A percentile compares a stretch with the other conserved stretches of the same genome.
These are phyloP conservation scores for Bos javanicus DNA, from an alignment of 2,113 vertebrate species.

Conservation along the genomic window DNA sequence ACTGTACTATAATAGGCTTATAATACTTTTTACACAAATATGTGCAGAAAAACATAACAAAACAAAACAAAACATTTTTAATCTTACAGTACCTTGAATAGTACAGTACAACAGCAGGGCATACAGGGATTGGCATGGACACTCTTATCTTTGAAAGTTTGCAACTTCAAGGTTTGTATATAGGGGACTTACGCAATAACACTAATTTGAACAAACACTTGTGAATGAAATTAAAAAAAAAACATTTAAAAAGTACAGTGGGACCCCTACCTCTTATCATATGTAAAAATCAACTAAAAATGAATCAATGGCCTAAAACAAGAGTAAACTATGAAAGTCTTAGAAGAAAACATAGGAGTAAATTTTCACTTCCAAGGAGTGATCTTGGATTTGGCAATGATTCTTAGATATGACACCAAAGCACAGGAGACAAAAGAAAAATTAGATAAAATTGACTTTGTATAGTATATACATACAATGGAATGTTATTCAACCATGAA, in stretches of 20 bases:
- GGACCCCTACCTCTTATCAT: not conserved
- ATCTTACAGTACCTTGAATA: not conserved
- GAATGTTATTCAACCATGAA: not conserved
- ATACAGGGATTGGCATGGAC: not conserved
- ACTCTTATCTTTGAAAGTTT: not conserved
- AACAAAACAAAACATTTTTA: not conserved
- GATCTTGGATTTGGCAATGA: not conserved
- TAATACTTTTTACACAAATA: not conserved
- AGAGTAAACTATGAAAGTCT: slow-evolving; percentile 15
- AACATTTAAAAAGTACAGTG: slow-evolving; percentile 13
- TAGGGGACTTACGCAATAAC: not conserved
- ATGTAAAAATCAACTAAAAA: slow-evolving; percentile 38
- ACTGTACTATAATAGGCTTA: not conserved
- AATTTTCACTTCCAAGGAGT: not conserved
- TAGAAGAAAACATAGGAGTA: not conserved
- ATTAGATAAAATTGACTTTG: not conserved
- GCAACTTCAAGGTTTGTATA: not conserved
- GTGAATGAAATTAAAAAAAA: not conserved
- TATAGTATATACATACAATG: not conserved
- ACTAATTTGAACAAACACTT: not conserved
- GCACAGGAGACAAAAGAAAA: not conserved
- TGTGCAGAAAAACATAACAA: not conserved
- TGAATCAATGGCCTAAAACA: slow-evolving; percentile 33
- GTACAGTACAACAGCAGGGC: not conserved
- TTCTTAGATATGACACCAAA: slow-evolving; percentile 7